A percentile compares a stretch with the other conserved stretches of the same genome.
Evolutionary conservation across 2,888 invertebrate genomes (phyloP).

Genomic region (Scrobipalpa costella): DNA sequence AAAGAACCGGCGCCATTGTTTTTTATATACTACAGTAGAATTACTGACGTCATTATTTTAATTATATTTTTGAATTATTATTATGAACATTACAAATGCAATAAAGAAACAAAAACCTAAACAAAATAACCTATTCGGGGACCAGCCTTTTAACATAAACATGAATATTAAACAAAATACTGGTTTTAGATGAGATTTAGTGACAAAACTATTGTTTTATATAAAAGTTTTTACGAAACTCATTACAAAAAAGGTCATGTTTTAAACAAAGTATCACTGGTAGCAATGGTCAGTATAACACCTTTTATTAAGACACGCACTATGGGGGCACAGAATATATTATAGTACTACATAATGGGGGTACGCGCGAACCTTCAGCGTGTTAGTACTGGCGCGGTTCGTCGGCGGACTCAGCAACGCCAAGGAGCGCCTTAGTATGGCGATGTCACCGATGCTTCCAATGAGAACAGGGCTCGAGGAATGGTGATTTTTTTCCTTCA

Average conservation of each 20-base stretch:
- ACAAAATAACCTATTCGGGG: not conserved
- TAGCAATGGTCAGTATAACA: conserved; percentile 93
- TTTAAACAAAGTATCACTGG: too few species aligned
- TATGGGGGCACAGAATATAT: too few species aligned
- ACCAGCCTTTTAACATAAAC: not conserved
- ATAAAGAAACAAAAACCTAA: not conserved
- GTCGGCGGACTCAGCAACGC: conserved; percentile 98
- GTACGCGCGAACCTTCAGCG: conserved; percentile 89
- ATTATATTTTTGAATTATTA: too few species aligned
- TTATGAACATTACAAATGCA: conserved; percentile 14
- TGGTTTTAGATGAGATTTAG: not conserved
- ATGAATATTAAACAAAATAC: conserved; percentile 8
- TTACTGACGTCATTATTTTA: too few species aligned
- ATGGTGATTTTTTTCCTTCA: too few species aligned
- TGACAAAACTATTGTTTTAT: not conserved
- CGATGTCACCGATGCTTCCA: conserved; percentile 96
- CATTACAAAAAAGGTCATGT: too few species aligned
- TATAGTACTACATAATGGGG: too few species aligned
- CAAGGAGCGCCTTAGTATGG: conserved; percentile 97
- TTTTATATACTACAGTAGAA: too few species aligned
- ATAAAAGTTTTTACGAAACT: too few species aligned
- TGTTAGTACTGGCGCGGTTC: too few species aligned
- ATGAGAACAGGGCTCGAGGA: conserved; percentile 92
- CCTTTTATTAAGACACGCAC: too few species aligned
- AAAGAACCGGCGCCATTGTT: too few species aligned